Conservation (phyloP, 2,797 vertebrate species). For the Chaetodon trifasciatus region DNA sequence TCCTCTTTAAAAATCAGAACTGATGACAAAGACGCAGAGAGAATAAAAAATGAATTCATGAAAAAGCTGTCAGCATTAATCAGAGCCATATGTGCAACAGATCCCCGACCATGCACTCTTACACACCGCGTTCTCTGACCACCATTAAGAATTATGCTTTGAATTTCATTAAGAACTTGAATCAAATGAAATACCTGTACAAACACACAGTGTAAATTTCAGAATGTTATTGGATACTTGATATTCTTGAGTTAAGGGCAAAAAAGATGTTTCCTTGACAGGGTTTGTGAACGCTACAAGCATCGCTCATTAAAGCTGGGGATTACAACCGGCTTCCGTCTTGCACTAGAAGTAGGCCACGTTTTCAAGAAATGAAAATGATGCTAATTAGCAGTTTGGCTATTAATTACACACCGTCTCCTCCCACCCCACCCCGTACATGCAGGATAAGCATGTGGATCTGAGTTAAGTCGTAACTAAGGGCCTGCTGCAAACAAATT, state of each 20-base stretch:
- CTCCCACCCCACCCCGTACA: neutral
- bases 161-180: neutral
- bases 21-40: neutral
- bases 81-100: neutral
- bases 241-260: neutral
- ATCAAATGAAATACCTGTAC: neutral
- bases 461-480: conserved; percentile 16
- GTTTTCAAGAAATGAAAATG: conserved; percentile 49
- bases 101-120: neutral
- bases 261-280: conserved; percentile 13
- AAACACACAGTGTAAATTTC: neutral
- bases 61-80: neutral
- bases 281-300: conserved; percentile 23
- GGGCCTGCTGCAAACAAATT: conserved; percentile 31
- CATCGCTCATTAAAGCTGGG: conserved; percentile 36
- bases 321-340: conserved; percentile 24
- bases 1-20: neutral
- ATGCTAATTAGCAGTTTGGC: conserved; percentile 51
- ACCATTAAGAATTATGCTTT: neutral
- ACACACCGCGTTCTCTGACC: neutral
- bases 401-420: conserved; percentile 37
- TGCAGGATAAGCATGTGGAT: neutral
- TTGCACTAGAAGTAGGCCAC: conserved; percentile 34
- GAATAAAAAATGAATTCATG: neutral
- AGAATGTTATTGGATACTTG: neutral